phyloP scores from a whole-genome alignment of 2,113 vertebrate genomes.

The Gavialis gangeticus region DNA sequence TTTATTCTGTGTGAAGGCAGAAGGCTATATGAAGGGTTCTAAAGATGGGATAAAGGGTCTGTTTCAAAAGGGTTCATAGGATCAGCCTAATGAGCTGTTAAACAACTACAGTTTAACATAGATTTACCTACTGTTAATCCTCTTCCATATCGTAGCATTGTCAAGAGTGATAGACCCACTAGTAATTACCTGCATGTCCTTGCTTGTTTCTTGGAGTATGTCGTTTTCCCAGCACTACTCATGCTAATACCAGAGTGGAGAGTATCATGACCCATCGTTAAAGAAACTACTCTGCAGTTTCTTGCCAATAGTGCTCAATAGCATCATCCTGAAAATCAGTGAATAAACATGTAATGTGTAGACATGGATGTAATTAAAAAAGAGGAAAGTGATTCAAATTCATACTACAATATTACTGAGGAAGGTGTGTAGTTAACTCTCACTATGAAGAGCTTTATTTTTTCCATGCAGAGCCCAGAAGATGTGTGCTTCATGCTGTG shows the following conservation, averaged over 20 bases:
- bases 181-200: conserved; percentile 29
- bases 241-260: rapidly evolving
- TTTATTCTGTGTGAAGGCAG: no score
- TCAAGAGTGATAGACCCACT: conserved; percentile 2
- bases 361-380: neutral
- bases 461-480: neutral
- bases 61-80: neutral
- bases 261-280: neutral
- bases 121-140: conserved; percentile 17
- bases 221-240: neutral
- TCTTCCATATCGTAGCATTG: conserved; percentile 48
- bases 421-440: neutral
- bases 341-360: neutral
- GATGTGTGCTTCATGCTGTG: neutral
- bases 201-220: neutral
- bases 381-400: neutral
- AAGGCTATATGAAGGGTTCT: neutral
- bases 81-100: neutral
- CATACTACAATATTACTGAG: neutral
- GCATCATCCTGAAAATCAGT: rapidly evolving
- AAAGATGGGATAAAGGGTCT: neutral
- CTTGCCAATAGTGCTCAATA: neutral
- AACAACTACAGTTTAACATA: neutral
- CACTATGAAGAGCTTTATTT: neutral
- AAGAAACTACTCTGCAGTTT: neutral